These are phyloP conservation scores for Noctua fimbriata DNA, from an alignment of 2,888 invertebrate species.

Conservation along the genomic window DNA sequence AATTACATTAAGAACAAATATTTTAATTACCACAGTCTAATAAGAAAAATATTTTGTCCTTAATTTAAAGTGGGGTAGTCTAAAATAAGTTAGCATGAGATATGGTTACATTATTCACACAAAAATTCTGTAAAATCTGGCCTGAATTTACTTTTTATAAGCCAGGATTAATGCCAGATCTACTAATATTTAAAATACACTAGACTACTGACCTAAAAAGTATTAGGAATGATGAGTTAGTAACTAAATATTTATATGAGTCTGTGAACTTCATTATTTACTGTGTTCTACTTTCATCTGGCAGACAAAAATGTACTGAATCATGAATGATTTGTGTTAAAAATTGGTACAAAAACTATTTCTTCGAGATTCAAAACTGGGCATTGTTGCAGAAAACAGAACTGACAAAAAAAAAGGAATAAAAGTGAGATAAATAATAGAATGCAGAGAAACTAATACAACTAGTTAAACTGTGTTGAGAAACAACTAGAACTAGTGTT, in stretches of 20 bases:
- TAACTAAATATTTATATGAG: conserved; percentile 4
- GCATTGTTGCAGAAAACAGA: background rate
- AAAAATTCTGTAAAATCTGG: background rate
- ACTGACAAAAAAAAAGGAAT: background rate
- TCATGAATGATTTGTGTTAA: background rate
- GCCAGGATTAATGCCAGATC: conserved; percentile 2
- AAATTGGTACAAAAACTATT: background rate
- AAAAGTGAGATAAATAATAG: background rate
- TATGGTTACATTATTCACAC: background rate
- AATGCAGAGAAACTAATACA: background rate
- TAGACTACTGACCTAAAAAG: conserved; percentile 18
- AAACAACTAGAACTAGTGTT: too few relatives aligned
- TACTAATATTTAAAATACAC: conserved; percentile 17
- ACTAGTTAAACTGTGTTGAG: background rate
- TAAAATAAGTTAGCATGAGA: background rate
- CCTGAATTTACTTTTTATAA: conserved; percentile 4
- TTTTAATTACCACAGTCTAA: background rate
- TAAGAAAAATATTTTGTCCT: background rate
- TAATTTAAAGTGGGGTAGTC: too few relatives aligned
- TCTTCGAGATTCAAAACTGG: background rate
- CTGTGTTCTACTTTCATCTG: conserved; percentile 4
- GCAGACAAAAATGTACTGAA: background rate
- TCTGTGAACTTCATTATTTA: conserved; percentile 1
- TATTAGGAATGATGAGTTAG: conserved; percentile 1
- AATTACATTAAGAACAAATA: background rate